These are phyloP conservation scores for Cerastoderma edule DNA, from an alignment of 2,888 invertebrate species.

Conservation along the genomic window DNA sequence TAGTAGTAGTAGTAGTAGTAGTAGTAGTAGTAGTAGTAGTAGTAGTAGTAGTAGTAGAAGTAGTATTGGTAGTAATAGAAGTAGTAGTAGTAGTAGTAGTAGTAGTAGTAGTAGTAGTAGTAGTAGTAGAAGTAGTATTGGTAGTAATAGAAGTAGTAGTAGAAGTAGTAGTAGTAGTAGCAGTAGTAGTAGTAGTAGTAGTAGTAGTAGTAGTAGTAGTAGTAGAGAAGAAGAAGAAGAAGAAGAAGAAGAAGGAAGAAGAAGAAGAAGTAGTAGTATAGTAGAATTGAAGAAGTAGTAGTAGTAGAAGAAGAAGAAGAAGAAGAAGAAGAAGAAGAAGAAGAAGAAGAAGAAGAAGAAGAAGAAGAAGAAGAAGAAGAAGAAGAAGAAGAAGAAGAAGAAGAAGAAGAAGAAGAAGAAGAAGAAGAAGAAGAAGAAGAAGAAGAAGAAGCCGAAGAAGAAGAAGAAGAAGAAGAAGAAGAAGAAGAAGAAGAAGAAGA, in stretches of 20 bases:
- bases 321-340: neutral
- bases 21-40: no score
- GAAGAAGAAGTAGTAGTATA: neutral
- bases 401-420: neutral
- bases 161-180: constrained; percentile 2
- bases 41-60: no score
- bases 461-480: no score
- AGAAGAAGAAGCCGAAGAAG: no score
- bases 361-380: neutral
- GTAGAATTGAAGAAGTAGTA: neutral
- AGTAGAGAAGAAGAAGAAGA: no score
- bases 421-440: neutral
- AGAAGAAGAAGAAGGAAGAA: no score
- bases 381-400: neutral
- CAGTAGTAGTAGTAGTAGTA: constrained; percentile 2
- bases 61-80: no score
- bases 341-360: neutral
- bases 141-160: no score
- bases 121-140: no score
- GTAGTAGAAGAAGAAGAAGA: neutral
- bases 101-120: constrained; percentile 5
- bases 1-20: no score
- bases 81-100: constrained; percentile 1
- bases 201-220: constrained; percentile 2
- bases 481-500: no score